Percentiles rank a stretch among this genome's conserved stretches.
Conservation (phyloP, 2,797 vertebrate genomes). For the Scolopax rusticola region DNA sequence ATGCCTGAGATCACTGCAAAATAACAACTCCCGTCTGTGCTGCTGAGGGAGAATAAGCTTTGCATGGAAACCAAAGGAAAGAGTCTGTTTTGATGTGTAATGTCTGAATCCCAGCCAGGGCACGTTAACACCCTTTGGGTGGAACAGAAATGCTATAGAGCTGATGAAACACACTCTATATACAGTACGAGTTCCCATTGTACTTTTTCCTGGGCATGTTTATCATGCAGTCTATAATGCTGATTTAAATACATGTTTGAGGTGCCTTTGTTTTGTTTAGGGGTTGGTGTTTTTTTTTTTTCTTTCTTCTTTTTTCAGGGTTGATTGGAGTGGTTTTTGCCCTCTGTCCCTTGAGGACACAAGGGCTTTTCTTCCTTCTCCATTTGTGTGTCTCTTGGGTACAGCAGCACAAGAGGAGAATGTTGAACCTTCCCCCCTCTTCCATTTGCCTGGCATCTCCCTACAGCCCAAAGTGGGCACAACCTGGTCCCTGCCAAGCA, state of each 20-base stretch:
- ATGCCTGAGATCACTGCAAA: neutral
- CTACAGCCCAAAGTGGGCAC: neutral
- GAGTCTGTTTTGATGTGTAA: slow-evolving; percentile 68
- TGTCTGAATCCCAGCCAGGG: slow-evolving; percentile 60
- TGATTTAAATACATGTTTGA: neutral
- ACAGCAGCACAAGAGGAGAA: neutral
- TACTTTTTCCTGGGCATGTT: slow-evolving; percentile 3
- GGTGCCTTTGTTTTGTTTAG: neutral
- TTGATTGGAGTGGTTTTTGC: neutral
- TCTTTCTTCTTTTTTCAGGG: neutral
- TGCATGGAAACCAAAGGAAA: slow-evolving; percentile 43
- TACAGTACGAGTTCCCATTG: slow-evolving; percentile 17
- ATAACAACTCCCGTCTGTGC: neutral
- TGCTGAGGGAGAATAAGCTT: slow-evolving; percentile 13
- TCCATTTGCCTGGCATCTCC: neutral
- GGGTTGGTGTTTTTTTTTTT: too few species aligned
- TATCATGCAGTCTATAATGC: neutral
- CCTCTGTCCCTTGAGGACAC: neutral
- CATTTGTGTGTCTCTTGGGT: neutral
- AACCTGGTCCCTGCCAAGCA: neutral
- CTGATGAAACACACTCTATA: slow-evolving; percentile 55
- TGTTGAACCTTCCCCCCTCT: neutral
- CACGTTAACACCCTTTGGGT: slow-evolving; percentile 69
- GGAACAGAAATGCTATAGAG: slow-evolving; percentile 55
- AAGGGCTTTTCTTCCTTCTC: slow-evolving; percentile 2